These are phyloP conservation scores for Hydra vulgaris DNA, from an alignment of 30 jellyfish, hydroid and myxozoan genomes.

Conservation along the genomic window DNA sequence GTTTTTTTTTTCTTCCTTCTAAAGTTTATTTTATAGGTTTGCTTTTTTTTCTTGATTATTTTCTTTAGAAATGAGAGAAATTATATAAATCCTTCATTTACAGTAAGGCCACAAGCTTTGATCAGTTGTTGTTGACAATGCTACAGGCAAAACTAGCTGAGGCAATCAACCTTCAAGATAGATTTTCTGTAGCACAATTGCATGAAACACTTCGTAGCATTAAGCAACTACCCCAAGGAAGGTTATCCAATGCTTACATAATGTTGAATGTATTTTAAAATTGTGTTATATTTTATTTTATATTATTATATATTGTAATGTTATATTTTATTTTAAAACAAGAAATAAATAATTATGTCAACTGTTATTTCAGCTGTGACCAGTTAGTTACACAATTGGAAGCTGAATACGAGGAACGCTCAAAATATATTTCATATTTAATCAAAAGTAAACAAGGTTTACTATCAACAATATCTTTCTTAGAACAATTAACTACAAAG, in stretches of 20 bases:
- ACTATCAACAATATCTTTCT: conserved; percentile 56
- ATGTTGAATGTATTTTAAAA: too few relatives aligned
- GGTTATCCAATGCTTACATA: conserved; percentile 26
- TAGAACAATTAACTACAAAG: conserved; percentile 75
- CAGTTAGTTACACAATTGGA: conserved; percentile 55
- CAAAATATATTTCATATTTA: conserved; percentile 73
- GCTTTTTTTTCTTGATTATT: neutral
- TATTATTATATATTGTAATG: too few relatives aligned
- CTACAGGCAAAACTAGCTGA: conserved; percentile 95
- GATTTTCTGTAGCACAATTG: conserved; percentile 93
- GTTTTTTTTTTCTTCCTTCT: neutral
- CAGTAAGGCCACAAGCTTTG: conserved; percentile 65
- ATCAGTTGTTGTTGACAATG: conserved; percentile 67
- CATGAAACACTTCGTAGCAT: conserved; percentile 98
- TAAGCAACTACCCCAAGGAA: conserved; percentile 68
- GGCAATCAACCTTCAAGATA: conserved; percentile 87
- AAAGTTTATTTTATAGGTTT: neutral
- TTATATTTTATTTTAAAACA: too few relatives aligned
- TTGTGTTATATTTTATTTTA: too few relatives aligned
- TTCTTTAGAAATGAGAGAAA: neutral
- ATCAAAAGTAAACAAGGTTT: conserved; percentile 74
- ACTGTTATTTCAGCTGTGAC: conserved; percentile 71
- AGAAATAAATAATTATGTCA: neutral
- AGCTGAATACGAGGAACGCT: conserved; percentile 73
- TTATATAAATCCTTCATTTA: neutral